phyloP scores from a whole-genome alignment of 2,797 vertebrate species.

The Neopelma chrysocephalum region DNA sequence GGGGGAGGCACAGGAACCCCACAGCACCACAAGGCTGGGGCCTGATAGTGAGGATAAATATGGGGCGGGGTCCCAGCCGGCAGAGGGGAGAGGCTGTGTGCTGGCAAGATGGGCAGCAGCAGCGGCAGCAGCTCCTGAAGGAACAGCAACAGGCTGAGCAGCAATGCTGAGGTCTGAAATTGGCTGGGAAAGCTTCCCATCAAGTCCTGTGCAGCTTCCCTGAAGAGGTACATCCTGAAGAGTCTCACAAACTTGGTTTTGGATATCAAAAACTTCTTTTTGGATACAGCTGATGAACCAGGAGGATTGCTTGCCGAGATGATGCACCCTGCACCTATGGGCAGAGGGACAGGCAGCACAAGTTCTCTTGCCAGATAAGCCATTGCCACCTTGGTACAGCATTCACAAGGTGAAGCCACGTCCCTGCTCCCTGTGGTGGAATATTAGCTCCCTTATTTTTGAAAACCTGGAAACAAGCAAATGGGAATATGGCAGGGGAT shows the following conservation, averaged over 20 bases:
- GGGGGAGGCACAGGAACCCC: not conserved
- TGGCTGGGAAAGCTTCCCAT: not conserved
- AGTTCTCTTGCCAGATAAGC: not conserved
- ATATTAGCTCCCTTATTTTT: not conserved
- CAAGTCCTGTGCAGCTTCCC: not conserved
- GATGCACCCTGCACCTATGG: not conserved
- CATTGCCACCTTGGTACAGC: not conserved
- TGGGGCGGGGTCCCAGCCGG: not conserved
- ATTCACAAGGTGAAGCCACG: not conserved
- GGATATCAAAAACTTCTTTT: not conserved
- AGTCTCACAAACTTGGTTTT: not conserved
- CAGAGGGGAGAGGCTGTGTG: not conserved
- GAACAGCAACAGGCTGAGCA: not conserved
- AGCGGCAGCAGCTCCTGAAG: not conserved
- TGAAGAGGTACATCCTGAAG: fast-evolving
- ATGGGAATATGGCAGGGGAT: not conserved
- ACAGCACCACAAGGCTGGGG: not conserved
- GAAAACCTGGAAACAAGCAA: not conserved
- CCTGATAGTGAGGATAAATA: not conserved
- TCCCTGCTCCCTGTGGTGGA: not conserved
- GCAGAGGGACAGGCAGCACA: not conserved
- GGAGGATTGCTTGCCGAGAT: not conserved
- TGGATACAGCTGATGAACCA: not conserved
- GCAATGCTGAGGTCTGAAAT: not conserved
- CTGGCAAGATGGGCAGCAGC: not conserved